Conservation (phyloP, 2,113 vertebrate genomes). For the Conger conger region DNA sequence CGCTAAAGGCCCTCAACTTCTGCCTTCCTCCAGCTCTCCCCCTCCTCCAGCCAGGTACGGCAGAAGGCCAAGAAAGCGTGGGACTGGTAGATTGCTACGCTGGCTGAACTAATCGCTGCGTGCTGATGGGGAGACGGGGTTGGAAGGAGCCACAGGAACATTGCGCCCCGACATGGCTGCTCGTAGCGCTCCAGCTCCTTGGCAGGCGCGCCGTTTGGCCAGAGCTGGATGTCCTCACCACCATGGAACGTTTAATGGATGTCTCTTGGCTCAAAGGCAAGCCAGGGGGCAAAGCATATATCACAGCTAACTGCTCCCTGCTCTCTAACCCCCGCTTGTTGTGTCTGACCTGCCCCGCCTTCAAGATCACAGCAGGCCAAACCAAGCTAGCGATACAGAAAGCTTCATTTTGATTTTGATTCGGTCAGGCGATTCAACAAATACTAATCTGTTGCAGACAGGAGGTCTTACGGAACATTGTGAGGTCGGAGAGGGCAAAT, state of each 20-base stretch:
- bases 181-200: neutral
- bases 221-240: neutral
- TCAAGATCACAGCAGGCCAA: neutral
- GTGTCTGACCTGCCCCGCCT: neutral
- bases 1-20: conserved; percentile 1
- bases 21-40: conserved; percentile 4
- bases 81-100: conserved; percentile 31
- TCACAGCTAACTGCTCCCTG: neutral
- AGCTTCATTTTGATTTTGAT: neutral
- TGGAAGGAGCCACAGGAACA: neutral
- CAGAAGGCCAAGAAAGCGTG: conserved; percentile 31
- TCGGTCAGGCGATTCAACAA: neutral
- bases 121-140: neutral
- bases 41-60: conserved; percentile 17
- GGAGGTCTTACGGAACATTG: neutral
- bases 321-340: neutral
- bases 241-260: conserved; percentile 8
- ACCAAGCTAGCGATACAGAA: neutral
- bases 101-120: conserved; percentile 21
- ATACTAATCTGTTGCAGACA: neutral
- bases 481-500: neutral
- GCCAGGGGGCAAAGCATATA: neutral
- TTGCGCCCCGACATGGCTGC: neutral
- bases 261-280: neutral
- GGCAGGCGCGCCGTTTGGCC: neutral